Evolutionary conservation across 2,888 invertebrate genomes (phyloP), one percentile per base, ranked within the genome.

Genomic region (Autographa pulchrina): DNA sequence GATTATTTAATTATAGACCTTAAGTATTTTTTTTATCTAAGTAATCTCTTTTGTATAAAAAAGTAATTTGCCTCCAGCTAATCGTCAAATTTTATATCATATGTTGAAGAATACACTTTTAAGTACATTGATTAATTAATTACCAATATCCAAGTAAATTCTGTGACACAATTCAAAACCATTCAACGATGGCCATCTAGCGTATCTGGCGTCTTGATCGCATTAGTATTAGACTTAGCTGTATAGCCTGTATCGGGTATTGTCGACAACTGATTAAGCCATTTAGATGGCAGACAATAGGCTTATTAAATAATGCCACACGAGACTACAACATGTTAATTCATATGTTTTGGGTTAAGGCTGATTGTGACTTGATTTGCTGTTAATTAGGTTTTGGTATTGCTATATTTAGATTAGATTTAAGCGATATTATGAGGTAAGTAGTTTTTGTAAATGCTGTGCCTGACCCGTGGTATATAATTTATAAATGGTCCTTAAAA

Each of bases 181-280:
- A 76, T 77, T 72, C 62, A 72, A 66, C 66, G 66, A 63, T 25
- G 62, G 43, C 68, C 63, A 72, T 64, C 63, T 66, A 38, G 52
- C 16, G 41, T 78, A 74, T 79, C 68, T 65, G 63, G 16, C 41
- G 38, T 66, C 58, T 63, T 60, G 66, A 82, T 80, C 63, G 41
- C 63, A 81, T 77, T 77, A 43, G 48, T 35, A 43, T 63, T 58
- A 58, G 62, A 65, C 54, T 71, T 66, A 70, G 66, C 61, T 68
- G 31, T 68, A 64, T 52, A 74, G 61, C 80, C 77, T 74, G 74
- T 80, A 79, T 81, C 62, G 56, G 56, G 73, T 48, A 82, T 86
- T 86, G 85, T 85, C 77, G 66, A 65, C 67, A 72, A 70, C 83
- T 89, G 87, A 88, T 88, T 86, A 86, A 88, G 80, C 86, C 74